phyloP scores from a whole-genome alignment of 2,888 invertebrate genomes.

The Aphodius sticticus region DNA sequence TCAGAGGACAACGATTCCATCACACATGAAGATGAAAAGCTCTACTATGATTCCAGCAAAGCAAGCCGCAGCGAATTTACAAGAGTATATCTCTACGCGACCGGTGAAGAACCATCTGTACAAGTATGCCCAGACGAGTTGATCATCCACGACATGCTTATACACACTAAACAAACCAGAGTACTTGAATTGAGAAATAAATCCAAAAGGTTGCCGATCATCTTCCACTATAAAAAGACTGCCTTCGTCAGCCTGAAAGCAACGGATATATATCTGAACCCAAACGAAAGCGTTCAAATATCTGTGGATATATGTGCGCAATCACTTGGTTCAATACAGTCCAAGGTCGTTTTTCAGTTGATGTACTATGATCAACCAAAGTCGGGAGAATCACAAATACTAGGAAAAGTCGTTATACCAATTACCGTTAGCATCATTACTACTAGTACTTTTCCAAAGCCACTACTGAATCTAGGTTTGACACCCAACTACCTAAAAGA shows the following conservation, averaged over 20 bases:
- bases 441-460: slow-evolving; percentile 34
- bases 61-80: not conserved
- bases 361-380: slow-evolving; percentile 41
- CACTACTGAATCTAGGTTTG: slow-evolving; percentile 53
- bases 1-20: not conserved
- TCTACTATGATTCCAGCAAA: not conserved
- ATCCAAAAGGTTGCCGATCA: slow-evolving; percentile 58
- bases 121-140: slow-evolving; percentile 61
- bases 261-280: slow-evolving; percentile 40
- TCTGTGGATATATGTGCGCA: slow-evolving; percentile 44
- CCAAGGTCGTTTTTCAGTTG: slow-evolving; percentile 48
- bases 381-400: slow-evolving; percentile 27
- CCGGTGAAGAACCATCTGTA: slow-evolving; percentile 63
- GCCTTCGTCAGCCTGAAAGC: slow-evolving; percentile 50
- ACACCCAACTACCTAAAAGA: slow-evolving; percentile 53
- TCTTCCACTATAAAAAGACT: slow-evolving; percentile 47
- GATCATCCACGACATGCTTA: slow-evolving; percentile 60
- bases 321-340: slow-evolving; percentile 44
- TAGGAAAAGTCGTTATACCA: slow-evolving; percentile 42
- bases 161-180: slow-evolving; percentile 56
- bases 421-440: slow-evolving; percentile 33
- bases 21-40: not conserved
- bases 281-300: slow-evolving; percentile 41
- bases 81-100: slow-evolving; percentile 60
- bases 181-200: slow-evolving; percentile 61